Percentiles rank a stretch among this genome's conserved stretches.
Evolutionary conservation across 2,888 invertebrate species (phyloP).

Genomic region (Ennomos quercinarius): DNA sequence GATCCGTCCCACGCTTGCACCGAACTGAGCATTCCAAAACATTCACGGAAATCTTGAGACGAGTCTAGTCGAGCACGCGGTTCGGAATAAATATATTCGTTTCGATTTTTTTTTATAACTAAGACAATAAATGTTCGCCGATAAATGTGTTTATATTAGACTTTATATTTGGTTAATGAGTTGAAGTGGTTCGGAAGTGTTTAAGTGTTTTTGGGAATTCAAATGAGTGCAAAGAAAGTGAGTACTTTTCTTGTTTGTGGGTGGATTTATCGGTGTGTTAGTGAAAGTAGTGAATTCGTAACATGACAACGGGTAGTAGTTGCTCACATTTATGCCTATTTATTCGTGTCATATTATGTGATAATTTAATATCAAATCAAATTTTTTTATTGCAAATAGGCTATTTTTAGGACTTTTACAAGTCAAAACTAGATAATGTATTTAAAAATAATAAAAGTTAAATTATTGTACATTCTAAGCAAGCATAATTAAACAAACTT

Average conservation of each 20-base stretch:
- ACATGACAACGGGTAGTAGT: too few relatives aligned
- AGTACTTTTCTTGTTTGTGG: conserved; percentile 8
- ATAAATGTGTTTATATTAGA: background rate
- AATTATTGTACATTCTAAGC: too few relatives aligned
- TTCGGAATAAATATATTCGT: conserved; percentile 11
- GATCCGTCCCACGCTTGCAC: conserved; percentile 7
- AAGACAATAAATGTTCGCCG: too few relatives aligned
- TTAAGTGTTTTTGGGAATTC: conserved; percentile 13
- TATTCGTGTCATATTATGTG: too few relatives aligned
- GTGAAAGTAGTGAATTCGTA: background rate
- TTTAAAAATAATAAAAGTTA: too few relatives aligned
- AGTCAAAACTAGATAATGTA: too few relatives aligned
- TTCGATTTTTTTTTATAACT: too few relatives aligned
- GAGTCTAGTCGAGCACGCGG: conserved; percentile 28
- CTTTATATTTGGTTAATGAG: background rate
- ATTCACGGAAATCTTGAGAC: conserved; percentile 28
- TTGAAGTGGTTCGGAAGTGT: background rate
- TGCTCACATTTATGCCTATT: too few relatives aligned
- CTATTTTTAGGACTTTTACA: too few relatives aligned
- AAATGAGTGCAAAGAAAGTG: conserved; percentile 29
- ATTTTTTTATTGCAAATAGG: too few relatives aligned
- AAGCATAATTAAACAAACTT: too few relatives aligned
- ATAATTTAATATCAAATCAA: too few relatives aligned
- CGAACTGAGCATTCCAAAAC: conserved; percentile 19
- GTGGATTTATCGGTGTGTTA: background rate